Percentiles rank a stretch among this genome's conserved stretches.
Evolutionary conservation across 2,113 vertebrate species (phyloP).

Genomic region (Phylloscopus whistleri): DNA sequence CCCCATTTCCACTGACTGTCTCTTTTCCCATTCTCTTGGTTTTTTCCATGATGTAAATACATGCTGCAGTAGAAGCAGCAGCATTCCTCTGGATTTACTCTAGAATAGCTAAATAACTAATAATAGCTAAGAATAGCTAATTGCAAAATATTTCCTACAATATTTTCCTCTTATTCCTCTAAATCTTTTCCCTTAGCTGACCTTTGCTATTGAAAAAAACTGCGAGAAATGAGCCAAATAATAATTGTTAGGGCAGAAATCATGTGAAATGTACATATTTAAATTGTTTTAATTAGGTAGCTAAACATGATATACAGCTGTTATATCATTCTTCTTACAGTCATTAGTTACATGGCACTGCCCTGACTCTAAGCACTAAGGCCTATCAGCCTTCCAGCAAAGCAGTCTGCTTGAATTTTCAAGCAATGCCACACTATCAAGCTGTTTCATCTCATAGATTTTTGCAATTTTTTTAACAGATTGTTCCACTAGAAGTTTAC

Average conservation of each 20-base stretch:
- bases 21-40: neutral
- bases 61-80: neutral
- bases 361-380: neutral
- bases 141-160: neutral
- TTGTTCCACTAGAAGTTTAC: neutral
- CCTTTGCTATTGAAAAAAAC: neutral
- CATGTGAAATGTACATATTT: neutral
- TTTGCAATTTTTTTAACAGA: neutral
- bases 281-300: neutral
- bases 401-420: neutral
- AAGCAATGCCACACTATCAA: neutral
- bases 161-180: neutral
- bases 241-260: neutral
- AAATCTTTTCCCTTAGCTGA: neutral
- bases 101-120: neutral
- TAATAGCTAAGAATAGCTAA: neutral
- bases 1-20: conserved; percentile 40
- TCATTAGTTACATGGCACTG: neutral
- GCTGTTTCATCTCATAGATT: neutral
- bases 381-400: neutral
- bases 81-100: neutral
- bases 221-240: neutral
- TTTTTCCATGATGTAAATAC: conserved; percentile 15
- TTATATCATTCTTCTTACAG: neutral
- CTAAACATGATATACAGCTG: neutral